Evolutionary conservation across 2,888 invertebrate species (phyloP), one percentile per base, ranked within the genome.

Genomic region (Pandemis corylana): DNA sequence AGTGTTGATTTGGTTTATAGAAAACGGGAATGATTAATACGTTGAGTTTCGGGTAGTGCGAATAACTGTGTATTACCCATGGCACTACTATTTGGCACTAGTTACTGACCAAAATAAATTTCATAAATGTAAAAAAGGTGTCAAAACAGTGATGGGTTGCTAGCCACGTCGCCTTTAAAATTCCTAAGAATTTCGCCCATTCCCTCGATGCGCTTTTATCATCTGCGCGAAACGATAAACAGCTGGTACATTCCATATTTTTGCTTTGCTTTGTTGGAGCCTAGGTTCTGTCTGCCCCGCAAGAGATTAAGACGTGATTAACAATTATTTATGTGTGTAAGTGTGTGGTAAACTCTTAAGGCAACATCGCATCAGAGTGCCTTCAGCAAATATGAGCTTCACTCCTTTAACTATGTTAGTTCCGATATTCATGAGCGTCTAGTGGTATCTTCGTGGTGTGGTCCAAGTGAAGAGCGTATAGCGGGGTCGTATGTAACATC

Each of bases 401-500:
- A 51, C 70, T 75, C 71, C 71, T 75, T 71, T 63, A 75, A 71
- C 75, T 75, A 75, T 71, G 75, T 71, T 65, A 66, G 74, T 49
- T 69, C 59, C 66, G 67, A 75, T 75, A 75, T 75, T 70, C 71
- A 75, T 74, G 72, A 68, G 67, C 61, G 12, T 67, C 51, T 70
- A 67, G 70, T 75, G 75, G 70, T 62, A 56, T 62, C 44, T 41
- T 20, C 15, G 67, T 13, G 9, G 46, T 2, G 13, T 56, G 71
- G 62, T 12, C 6, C 67, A 66, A 63, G 10, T n/a, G 9, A 62
- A 44, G 44, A 46, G 49, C 15, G 15, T 5, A 0, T 41, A n/a
- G 20, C n/a, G 9, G 12, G 2, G 13, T 49, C 12, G 44, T 44
- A 36, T 36, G 28, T 44, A 44, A 44, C 2, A 7, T 7, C 42